phyloP scores from a whole-genome alignment of 2,888 invertebrate genomes.

The Sesia bembeciformis region DNA sequence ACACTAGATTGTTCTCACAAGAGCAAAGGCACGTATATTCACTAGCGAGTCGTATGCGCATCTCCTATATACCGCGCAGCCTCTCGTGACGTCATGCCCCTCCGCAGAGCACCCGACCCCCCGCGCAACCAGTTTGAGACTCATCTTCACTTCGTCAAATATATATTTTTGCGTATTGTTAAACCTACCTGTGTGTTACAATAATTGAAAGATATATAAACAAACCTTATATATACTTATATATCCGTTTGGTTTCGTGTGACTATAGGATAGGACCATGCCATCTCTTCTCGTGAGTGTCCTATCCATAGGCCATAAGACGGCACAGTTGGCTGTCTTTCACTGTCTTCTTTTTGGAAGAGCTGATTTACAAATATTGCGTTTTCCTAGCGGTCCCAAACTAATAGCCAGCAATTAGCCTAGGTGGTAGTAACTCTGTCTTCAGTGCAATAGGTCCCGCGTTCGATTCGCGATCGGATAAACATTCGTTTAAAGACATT shows the following conservation, averaged over 20 bases:
- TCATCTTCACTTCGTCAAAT: constrained; percentile 41
- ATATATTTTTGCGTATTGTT: background rate
- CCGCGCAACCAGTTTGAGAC: constrained; percentile 38
- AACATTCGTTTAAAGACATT: background rate
- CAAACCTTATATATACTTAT: no score
- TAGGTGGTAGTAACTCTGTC: background rate
- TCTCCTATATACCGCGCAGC: constrained; percentile 63
- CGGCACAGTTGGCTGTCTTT: no score
- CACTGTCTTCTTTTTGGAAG: no score
- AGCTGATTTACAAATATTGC: no score
- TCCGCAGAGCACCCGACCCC: constrained; percentile 11
- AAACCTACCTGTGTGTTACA: no score
- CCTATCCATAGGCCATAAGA: no score
- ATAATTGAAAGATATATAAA: no score
- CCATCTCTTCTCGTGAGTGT: no score
- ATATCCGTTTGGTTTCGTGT: no score
- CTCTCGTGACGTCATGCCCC: constrained; percentile 55
- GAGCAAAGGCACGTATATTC: constrained; percentile 7
- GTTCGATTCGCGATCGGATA: background rate
- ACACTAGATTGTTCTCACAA: background rate
- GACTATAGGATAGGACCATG: no score
- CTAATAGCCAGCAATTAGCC: background rate
- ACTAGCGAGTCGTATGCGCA: constrained; percentile 40
- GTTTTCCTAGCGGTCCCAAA: no score
- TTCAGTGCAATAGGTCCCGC: background rate